Conservation (phyloP, 2,113 vertebrate genomes). For the Athene noctua region DNA sequence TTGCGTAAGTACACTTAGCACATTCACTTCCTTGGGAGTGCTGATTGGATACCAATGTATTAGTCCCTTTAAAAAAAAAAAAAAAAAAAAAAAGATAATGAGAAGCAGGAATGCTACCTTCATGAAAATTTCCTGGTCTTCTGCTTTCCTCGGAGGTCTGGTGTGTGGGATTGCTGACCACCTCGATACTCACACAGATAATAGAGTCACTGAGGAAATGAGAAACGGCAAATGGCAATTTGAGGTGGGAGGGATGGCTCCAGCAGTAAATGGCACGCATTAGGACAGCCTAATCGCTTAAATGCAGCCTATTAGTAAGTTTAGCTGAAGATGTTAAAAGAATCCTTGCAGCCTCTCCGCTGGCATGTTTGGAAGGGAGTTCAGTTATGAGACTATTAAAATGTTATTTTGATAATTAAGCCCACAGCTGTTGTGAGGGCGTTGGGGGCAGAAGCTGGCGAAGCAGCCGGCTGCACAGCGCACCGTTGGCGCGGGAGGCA, state of each 20-base stretch:
- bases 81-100: not conserved
- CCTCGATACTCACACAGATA: constrained; percentile 12
- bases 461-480: constrained; percentile 50
- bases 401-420: constrained; percentile 87
- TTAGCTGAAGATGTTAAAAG: constrained; percentile 75
- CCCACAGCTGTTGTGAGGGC: constrained; percentile 82
- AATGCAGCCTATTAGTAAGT: constrained; percentile 75
- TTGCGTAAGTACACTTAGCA: constrained; percentile 63
- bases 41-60: constrained; percentile 10
- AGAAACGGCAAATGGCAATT: constrained; percentile 13
- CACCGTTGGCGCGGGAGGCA: not conserved
- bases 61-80: not conserved
- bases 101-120: constrained; percentile 13
- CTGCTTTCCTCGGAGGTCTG: constrained; percentile 26
- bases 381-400: constrained; percentile 85
- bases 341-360: constrained; percentile 68
- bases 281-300: constrained; percentile 69
- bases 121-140: constrained; percentile 23
- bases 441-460: constrained; percentile 65
- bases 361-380: constrained; percentile 77
- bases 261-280: constrained; percentile 45
- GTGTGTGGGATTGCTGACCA: constrained; percentile 54
- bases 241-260: constrained; percentile 49
- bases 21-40: constrained; percentile 31
- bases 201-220: constrained; percentile 50